Evolutionary conservation across 1,140 invertebrate species (phyloP).

Genomic region (Drosophila dunni): DNA sequence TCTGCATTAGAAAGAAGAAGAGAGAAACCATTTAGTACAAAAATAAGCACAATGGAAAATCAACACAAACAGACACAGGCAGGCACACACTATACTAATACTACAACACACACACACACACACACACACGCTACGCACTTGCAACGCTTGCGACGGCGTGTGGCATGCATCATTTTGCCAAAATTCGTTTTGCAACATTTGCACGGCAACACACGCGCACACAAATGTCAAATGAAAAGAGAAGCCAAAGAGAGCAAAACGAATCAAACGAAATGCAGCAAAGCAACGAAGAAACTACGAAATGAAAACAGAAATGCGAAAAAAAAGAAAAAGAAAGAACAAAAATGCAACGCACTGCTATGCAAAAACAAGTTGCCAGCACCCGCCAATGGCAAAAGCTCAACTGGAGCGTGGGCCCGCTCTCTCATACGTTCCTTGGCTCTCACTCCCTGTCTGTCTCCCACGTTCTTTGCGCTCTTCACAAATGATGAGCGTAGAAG

Average conservation of each 20-base stretch:
- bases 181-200: constrained; percentile 19
- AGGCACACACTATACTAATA: constrained; percentile 17
- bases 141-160: constrained; percentile 42
- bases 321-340: constrained; percentile 5
- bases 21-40: constrained; percentile 10
- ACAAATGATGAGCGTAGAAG: background rate
- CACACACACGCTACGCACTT: constrained; percentile 60
- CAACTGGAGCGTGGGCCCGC: constrained; percentile 7
- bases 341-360: constrained; percentile 20
- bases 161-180: constrained; percentile 44
- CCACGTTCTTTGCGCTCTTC: background rate
- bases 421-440: background rate
- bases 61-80: constrained; percentile 30
- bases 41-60: constrained; percentile 12
- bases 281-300: background rate
- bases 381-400: constrained; percentile 38
- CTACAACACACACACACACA: constrained; percentile 26
- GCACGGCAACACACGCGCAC: constrained; percentile 7
- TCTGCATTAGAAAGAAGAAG: constrained; percentile 47
- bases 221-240: background rate
- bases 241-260: constrained; percentile 7
- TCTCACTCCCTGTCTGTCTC: background rate
- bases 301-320: background rate
- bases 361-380: constrained; percentile 42
- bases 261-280: background rate